Percentiles rank a stretch among this genome's conserved stretches.
Conservation (phyloP, 2,888 invertebrate genomes). For the Incurvaria masculella region DNA sequence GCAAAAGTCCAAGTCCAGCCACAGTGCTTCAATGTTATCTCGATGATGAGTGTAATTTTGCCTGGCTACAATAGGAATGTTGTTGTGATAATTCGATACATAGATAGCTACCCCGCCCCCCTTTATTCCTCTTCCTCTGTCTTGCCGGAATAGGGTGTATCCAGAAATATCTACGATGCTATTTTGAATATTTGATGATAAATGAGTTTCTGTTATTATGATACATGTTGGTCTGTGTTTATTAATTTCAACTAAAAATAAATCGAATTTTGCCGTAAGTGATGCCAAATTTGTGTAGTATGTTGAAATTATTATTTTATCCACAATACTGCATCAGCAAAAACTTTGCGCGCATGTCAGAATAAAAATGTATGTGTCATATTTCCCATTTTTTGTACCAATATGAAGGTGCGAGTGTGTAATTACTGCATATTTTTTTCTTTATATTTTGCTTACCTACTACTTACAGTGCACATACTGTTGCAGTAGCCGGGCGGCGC, state of each 20-base stretch:
- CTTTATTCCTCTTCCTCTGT: conserved; percentile 5
- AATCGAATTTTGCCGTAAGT: conserved; percentile 10
- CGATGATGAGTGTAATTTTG: conserved; percentile 3
- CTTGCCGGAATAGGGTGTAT: conserved; percentile 6
- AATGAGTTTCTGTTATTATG: conserved; percentile 9
- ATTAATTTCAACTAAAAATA: conserved; percentile 6
- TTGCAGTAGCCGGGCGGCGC: too few species aligned
- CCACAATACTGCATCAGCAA: too few species aligned
- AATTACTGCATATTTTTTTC: too few species aligned
- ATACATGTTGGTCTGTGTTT: conserved; percentile 8
- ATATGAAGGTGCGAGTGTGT: too few species aligned
- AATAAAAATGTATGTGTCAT: too few species aligned
- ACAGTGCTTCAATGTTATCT: too few species aligned
- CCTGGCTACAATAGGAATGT: conserved; percentile 3
- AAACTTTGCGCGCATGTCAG: too few species aligned
- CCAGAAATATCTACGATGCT: conserved; percentile 6
- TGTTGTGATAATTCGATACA: conserved; percentile 1
- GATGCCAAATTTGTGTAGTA: conserved; percentile 12
- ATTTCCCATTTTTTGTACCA: too few species aligned
- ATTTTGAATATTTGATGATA: conserved; percentile 4
- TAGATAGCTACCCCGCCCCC: conserved; percentile 10
- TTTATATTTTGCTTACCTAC: too few species aligned
- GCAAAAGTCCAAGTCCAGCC: conserved; percentile 6
- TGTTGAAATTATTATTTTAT: too few species aligned
- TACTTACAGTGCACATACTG: too few species aligned